Evolutionary conservation across 2,113 vertebrate genomes (phyloP).

Genomic region (Ictalurus furcatus): DNA sequence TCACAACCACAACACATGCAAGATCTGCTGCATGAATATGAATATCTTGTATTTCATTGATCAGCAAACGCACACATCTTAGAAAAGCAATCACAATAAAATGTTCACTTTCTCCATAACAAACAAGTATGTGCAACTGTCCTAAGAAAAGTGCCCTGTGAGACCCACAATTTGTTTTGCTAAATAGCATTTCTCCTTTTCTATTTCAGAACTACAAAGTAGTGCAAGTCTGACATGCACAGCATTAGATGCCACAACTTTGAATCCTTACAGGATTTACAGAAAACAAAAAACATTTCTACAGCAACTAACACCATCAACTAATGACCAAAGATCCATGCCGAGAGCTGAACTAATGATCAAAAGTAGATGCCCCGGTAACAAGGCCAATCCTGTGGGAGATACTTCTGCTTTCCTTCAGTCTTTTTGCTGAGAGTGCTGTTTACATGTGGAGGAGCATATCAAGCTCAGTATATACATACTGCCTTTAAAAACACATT

Average conservation of each 20-base stretch:
- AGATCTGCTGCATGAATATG: not conserved
- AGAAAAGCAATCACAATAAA: not conserved
- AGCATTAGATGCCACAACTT: not conserved
- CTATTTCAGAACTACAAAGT: not conserved
- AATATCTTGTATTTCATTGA: not conserved
- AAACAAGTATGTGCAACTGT: not conserved
- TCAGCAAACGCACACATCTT: not conserved
- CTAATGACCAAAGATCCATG: constrained; percentile 22
- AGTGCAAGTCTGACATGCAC: not conserved
- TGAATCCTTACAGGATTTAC: not conserved
- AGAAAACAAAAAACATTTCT: not conserved
- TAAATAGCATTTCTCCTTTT: not conserved
- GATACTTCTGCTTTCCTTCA: constrained; percentile 15
- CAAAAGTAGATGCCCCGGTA: constrained; percentile 5
- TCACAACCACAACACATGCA: not conserved
- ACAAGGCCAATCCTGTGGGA: not conserved
- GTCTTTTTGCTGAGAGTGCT: constrained; percentile 16
- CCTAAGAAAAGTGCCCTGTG: not conserved
- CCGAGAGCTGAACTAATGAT: constrained; percentile 26
- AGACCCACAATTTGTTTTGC: not conserved
- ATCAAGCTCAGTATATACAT: constrained; percentile 14
- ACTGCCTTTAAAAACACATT: not conserved
- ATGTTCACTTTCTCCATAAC: not conserved
- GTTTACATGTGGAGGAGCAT: constrained; percentile 15
- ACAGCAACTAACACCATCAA: constrained; percentile 6